phyloP scores from a whole-genome alignment of 30 jellyfish, hydroid and myxozoan species.

The Clytia hemisphaerica region DNA sequence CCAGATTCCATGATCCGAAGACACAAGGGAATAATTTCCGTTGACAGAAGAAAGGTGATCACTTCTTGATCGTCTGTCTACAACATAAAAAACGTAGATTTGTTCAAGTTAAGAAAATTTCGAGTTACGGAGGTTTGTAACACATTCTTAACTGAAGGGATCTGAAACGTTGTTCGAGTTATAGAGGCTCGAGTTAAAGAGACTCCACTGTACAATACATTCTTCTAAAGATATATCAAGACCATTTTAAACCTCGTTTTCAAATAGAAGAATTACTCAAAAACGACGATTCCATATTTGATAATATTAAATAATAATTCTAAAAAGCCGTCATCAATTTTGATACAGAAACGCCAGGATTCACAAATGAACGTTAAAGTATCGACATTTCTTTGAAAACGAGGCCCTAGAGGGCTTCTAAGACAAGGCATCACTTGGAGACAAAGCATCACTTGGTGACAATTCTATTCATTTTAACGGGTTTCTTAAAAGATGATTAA shows the following conservation, averaged over 20 bases:
- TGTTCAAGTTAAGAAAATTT: no score
- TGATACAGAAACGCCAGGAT: no score
- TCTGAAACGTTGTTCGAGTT: no score
- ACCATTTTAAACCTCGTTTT: not conserved
- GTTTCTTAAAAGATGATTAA: not conserved
- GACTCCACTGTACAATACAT: not conserved
- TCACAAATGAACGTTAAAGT: no score
- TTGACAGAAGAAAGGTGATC: conserved; percentile 70
- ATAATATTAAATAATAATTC: not conserved
- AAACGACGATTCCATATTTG: not conserved
- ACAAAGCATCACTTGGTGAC: no score
- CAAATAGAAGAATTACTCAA: not conserved
- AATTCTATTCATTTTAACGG: no score
- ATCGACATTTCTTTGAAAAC: no score
- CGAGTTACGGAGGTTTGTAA: no score
- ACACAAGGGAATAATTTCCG: conserved; percentile 94
- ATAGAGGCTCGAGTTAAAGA: not conserved
- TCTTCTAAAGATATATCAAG: not conserved
- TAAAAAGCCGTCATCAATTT: not conserved
- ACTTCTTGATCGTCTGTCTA: conserved; percentile 98
- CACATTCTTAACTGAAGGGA: no score
- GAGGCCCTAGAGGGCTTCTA: no score
- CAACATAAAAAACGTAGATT: not conserved
- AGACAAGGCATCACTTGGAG: no score
- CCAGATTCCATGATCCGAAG: conserved; percentile 95